Conservation (phyloP, 2,113 vertebrate species). For the Elaphurus davidianus region DNA sequence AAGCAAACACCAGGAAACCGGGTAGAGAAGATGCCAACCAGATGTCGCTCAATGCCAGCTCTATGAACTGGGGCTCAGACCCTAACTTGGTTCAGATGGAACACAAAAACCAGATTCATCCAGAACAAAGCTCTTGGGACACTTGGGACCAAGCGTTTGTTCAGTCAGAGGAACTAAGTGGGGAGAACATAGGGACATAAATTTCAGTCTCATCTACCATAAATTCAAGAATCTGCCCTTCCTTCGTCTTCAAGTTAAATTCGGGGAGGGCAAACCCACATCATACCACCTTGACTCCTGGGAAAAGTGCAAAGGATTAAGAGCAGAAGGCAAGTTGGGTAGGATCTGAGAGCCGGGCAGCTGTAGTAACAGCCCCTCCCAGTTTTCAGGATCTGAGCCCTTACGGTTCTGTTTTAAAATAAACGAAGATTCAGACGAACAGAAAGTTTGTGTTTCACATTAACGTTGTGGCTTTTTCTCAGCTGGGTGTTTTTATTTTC, state of each 20-base stretch:
- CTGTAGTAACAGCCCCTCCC: constrained; percentile 62
- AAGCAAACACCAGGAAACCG: constrained; percentile 59
- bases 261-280: constrained; percentile 55
- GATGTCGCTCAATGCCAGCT: constrained; percentile 64
- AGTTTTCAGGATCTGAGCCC: constrained; percentile 39
- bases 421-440: constrained; percentile 74
- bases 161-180: not conserved
- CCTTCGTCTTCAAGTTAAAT: constrained; percentile 13
- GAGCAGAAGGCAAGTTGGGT: constrained; percentile 50
- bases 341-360: constrained; percentile 56
- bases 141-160: constrained; percentile 19
- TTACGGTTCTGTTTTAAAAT: constrained; percentile 74
- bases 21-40: constrained; percentile 57
- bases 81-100: constrained; percentile 54
- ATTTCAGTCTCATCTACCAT: constrained; percentile 23
- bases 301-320: constrained; percentile 65
- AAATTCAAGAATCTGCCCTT: constrained; percentile 44
- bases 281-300: constrained; percentile 64
- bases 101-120: constrained; percentile 56
- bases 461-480: constrained; percentile 76
- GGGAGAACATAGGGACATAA: not conserved
- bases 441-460: constrained; percentile 79
- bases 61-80: constrained; percentile 32
- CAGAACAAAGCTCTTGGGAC: constrained; percentile 42
- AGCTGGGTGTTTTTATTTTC: constrained; percentile 76